phyloP scores from a whole-genome alignment of 2,797 vertebrate species.

The Sternotherus odoratus region DNA sequence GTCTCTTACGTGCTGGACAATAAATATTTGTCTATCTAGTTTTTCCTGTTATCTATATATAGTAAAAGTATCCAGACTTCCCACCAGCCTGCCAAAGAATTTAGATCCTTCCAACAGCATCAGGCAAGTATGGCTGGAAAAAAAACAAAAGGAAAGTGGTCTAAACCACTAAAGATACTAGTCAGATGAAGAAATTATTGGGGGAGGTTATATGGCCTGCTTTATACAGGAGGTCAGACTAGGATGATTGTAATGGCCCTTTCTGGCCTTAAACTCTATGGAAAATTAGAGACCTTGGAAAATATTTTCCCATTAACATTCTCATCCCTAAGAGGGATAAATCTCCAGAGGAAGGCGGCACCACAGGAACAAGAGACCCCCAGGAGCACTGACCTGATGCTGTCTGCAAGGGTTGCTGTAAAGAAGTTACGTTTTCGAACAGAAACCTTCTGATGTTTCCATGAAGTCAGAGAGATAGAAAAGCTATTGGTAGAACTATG shows the following conservation, averaged over 20 bases:
- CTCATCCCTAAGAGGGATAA: not conserved
- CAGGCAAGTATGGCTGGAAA: rapidly evolving
- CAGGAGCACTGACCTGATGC: not conserved
- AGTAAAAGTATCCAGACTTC: not conserved
- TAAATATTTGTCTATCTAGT: conserved; percentile 12
- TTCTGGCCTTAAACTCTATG: not conserved
- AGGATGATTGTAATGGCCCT: not conserved
- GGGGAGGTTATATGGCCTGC: not conserved
- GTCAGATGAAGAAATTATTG: not conserved
- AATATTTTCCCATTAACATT: not conserved
- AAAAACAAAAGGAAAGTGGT: not conserved
- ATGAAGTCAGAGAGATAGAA: not conserved
- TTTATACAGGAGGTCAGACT: not conserved
- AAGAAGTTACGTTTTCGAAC: not conserved
- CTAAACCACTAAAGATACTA: not conserved
- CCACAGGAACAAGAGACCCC: not conserved
- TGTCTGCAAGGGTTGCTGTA: not conserved
- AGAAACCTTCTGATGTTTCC: not conserved
- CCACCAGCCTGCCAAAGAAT: not conserved
- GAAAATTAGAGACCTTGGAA: not conserved
- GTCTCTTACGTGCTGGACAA: not conserved
- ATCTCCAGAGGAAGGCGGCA: not conserved
- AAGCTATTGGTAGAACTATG: not conserved
- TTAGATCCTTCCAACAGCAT: rapidly evolving
- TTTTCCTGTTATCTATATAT: conserved; percentile 31